Base-by-base conservation (phyloP, 2,888 invertebrate species). In the Drosophila meridiana region DNA sequence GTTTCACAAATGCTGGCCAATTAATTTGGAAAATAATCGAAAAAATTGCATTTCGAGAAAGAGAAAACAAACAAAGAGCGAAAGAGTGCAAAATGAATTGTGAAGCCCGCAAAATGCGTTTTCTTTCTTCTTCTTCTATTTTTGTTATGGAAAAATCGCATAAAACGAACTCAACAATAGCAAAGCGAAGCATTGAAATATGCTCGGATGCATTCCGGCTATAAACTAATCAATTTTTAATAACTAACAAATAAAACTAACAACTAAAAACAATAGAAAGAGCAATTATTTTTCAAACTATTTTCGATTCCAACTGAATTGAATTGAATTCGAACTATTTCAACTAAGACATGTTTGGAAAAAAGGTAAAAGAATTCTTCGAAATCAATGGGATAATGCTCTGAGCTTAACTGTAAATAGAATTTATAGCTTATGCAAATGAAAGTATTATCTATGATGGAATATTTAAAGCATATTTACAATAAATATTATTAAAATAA, bases 1-100 rank as follows among this genome's bases (percentile, higher is more conserved):
- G 89, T 79, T 87, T 87, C 83, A 89, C 89, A 87, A 80, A 73
- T 76, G 78, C 75, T 74, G 64, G 69, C 74, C 89, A 87, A 85
- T 87, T 89, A 85, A 88, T 88, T 83, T 78, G 68, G 60, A 77
- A 79, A 73, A 87, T 81, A 78, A 83, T 78, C 58, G 74, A 74
- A 58, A 67, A 59, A 56, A 65, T 57, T 47, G 66, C 76, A 59
- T 32, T 11, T 11, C 28, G 42, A 40, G 59, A 26, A 36, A 48
- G 14, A 32, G 57, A 45, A 53, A 36, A 52, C 60, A 40, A 52
- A 66, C 36, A 52, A 11, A 20, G 20, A 34, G 34, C 36, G 40
- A 40, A 43, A 30, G 26, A 48, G 53, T 58, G 60, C 20, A 34
- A 65, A 47, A 76, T 59, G 63, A 70, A 70, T 75, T 69, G 62